These are phyloP conservation scores for Rhopalosiphum maidis DNA, from an alignment of 1,140 invertebrate genomes.

Conservation along the genomic window DNA sequence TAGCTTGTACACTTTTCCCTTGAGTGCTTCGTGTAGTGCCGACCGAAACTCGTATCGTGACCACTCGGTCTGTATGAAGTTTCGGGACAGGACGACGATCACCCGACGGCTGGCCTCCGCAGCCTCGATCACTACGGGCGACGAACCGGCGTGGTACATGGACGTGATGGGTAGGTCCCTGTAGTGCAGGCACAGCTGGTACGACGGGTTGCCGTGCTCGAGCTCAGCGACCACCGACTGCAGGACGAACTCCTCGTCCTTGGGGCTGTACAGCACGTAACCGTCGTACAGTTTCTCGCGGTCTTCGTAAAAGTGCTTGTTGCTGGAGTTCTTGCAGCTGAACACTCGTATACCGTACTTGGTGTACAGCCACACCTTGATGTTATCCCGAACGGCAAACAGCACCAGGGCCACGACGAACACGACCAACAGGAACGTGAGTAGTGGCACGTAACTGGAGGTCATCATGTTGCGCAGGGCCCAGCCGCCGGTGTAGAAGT, in stretches of 20 bases:
- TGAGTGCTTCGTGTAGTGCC: conserved; percentile 84
- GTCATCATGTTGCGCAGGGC: conserved; percentile 83
- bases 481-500: conserved; percentile 81
- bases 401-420: conserved; percentile 77
- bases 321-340: conserved; percentile 64
- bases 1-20: conserved; percentile 81
- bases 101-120: conserved; percentile 83
- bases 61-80: conserved; percentile 88
- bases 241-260: conserved; percentile 88
- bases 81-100: conserved; percentile 80
- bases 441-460: conserved; percentile 80
- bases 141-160: conserved; percentile 63
- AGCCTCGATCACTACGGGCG: conserved; percentile 81
- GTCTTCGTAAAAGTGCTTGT: conserved; percentile 71
- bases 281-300: conserved; percentile 89
- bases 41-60: conserved; percentile 82
- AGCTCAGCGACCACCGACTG: conserved; percentile 83
- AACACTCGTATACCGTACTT: conserved; percentile 84
- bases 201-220: conserved; percentile 75
- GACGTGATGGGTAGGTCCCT: conserved; percentile 77
- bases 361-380: conserved; percentile 86
- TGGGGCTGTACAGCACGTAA: conserved; percentile 90
- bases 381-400: conserved; percentile 81
- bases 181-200: conserved; percentile 87
- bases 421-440: conserved; percentile 75